Conservation (phyloP, 2,888 invertebrate genomes). For the Ceramica pisi region DNA sequence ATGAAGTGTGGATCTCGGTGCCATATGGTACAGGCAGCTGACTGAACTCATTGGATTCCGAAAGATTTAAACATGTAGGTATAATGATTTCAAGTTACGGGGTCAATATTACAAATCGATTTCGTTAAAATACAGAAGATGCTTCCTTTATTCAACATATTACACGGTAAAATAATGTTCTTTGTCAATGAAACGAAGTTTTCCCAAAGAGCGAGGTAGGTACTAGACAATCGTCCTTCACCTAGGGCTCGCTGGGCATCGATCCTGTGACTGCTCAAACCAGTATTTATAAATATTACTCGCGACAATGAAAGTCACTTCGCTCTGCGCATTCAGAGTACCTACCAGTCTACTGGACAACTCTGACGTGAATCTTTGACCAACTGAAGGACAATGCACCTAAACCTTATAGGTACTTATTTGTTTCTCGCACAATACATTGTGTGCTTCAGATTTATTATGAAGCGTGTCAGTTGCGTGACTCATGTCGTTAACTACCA, state of each 20-base stretch:
- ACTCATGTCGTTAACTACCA: slow-evolving; percentile 87
- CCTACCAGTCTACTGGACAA: slow-evolving; percentile 31
- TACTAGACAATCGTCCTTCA: slow-evolving; percentile 87
- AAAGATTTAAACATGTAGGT: slow-evolving; percentile 51
- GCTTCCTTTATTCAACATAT: neutral
- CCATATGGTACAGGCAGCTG: slow-evolving; percentile 89
- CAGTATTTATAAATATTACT: slow-evolving; percentile 86
- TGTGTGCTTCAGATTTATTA: slow-evolving; percentile 79
- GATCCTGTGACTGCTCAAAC: slow-evolving; percentile 84
- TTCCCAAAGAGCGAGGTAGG: slow-evolving; percentile 79
- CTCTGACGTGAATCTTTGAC: slow-evolving; percentile 56
- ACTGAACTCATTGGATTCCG: slow-evolving; percentile 76
- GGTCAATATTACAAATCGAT: slow-evolving; percentile 6
- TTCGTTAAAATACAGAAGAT: neutral
- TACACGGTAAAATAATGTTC: slow-evolving; percentile 21
- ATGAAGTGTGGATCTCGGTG: slow-evolving; percentile 86
- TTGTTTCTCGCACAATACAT: slow-evolving; percentile 70
- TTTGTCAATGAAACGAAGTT: slow-evolving; percentile 73
- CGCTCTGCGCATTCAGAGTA: slow-evolving; percentile 52
- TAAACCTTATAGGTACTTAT: slow-evolving; percentile 65
- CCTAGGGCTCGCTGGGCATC: slow-evolving; percentile 86
- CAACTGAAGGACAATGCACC: slow-evolving; percentile 76
- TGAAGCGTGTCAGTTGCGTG: slow-evolving; percentile 85
- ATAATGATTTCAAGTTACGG: slow-evolving; percentile 29
- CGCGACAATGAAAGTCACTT: slow-evolving; percentile 76